These are phyloP conservation scores for Puffinus mauretanicus DNA, from an alignment of 2,113 vertebrate species.

Conservation along the genomic window DNA sequence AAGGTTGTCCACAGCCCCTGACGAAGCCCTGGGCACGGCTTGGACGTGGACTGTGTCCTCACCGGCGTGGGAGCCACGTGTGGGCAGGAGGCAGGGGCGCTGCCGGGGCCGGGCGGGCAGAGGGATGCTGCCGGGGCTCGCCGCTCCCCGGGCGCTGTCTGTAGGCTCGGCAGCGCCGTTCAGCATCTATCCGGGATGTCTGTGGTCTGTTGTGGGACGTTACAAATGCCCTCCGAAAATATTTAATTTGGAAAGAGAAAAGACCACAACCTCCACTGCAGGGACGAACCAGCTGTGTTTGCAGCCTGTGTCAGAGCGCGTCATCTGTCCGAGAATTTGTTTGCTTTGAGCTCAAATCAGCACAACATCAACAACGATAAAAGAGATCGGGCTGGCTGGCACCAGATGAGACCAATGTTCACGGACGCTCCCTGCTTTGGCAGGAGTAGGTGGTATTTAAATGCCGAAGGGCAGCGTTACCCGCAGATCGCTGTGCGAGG, in stretches of 20 bases:
- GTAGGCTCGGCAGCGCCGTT: not conserved
- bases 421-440: not conserved
- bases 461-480: not conserved
- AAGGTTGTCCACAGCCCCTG: not conserved
- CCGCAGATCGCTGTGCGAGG: not conserved
- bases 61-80: rapidly evolving
- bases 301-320: not conserved
- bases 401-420: not conserved
- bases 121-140: not conserved
- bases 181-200: not conserved
- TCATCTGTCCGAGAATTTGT: not conserved
- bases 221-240: not conserved
- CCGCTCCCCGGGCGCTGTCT: not conserved
- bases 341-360: not conserved
- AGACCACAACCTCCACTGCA: not conserved
- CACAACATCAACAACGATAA: not conserved
- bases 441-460: not conserved
- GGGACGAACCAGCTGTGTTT: not conserved
- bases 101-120: not conserved
- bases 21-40: rapidly evolving
- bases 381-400: not conserved
- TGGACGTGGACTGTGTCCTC: not conserved
- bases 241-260: not conserved
- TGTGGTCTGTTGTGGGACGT: not conserved
- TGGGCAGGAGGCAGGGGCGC: not conserved